Evolutionary conservation across 2,888 invertebrate genomes (phyloP).

Genomic region (Drosophila eohydei): DNA sequence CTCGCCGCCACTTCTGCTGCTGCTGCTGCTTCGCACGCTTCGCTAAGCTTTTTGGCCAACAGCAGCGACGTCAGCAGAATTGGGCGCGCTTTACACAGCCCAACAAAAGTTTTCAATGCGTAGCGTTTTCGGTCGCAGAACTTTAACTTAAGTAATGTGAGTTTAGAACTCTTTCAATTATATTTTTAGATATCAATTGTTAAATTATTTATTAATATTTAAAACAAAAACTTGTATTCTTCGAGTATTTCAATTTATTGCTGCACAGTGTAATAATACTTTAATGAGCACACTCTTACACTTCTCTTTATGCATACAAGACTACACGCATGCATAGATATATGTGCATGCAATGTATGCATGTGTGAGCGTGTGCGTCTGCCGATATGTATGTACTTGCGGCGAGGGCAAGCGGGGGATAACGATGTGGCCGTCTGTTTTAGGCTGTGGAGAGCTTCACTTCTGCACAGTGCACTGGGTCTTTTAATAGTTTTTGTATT

Average conservation of each 20-base stretch:
- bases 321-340: constrained; percentile 2
- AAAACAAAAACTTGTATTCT: neutral
- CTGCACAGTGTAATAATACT: constrained; percentile 37
- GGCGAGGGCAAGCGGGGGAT: constrained; percentile 3
- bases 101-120: constrained; percentile 14
- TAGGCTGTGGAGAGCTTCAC: constrained; percentile 25
- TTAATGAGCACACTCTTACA: constrained; percentile 8
- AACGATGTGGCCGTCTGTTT: constrained; percentile 30
- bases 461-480: constrained; percentile 38
- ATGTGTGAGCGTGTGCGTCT: constrained; percentile 4
- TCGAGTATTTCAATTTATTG: neutral
- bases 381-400: neutral
- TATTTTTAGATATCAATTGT: neutral
- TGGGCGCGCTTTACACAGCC: constrained; percentile 58
- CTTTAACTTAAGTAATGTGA: too few relatives aligned
- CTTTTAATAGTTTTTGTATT: constrained; percentile 58
- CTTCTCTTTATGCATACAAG: constrained; percentile 13
- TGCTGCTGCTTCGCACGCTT: constrained; percentile 54
- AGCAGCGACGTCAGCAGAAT: constrained; percentile 52
- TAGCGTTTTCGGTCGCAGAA: neutral
- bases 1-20: constrained; percentile 9
- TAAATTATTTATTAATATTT: neutral
- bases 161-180: too few relatives aligned
- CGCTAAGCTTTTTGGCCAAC: constrained; percentile 72
- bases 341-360: neutral